Evolutionary conservation across 2,888 invertebrate species (phyloP), one percentile per base, ranked within the genome.

Genomic region (Eremobia ochroleuca): DNA sequence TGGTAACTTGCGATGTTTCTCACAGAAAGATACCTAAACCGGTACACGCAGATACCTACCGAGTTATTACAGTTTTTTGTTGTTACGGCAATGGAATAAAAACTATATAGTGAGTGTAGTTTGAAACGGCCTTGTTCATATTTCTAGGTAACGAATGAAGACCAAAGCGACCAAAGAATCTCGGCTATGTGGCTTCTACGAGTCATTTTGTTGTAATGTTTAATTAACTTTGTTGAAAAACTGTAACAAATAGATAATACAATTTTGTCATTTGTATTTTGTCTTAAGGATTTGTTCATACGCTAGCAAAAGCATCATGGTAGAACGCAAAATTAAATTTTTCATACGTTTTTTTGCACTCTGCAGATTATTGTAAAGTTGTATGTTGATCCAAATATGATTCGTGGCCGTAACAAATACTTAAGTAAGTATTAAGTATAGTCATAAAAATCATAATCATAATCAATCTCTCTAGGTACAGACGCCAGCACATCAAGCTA

Each of bases 11-110:
- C 25, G 11, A 68, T 71, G 58, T 59, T 76, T 76, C 76, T 49
- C 73, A 86, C 72, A 69, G 49, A 46, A 18, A 64, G 11, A 71
- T 66, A 21, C 58, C 31, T 31, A 61, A 61, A 75, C 76, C 74
- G 79, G 84, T 83, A 76, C 68, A 67, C 28, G n/a, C 65, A 31
- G 58, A 69, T 40, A 73, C 52, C 2, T 8, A 18, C 46, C 49
- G 31, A 43, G 61, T 52, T 76, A 85, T 77, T 70, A 72, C 67
- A 46, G 40, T 75, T 64, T 52, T 79, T 85, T 77, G 59, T 76
- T 71, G 58, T 69, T 46, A 67, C 61, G 64, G 62, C 69, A 79
- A 34, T 67, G 68, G 69, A 77, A 71, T 21, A 67, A 85, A 73
- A 85, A 85, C 58, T 59, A 6, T 49, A 15, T 25, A n/a, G n/a